Base-by-base conservation (phyloP, 2,113 vertebrate genomes). In the Rhodinocichla rosea region DNA sequence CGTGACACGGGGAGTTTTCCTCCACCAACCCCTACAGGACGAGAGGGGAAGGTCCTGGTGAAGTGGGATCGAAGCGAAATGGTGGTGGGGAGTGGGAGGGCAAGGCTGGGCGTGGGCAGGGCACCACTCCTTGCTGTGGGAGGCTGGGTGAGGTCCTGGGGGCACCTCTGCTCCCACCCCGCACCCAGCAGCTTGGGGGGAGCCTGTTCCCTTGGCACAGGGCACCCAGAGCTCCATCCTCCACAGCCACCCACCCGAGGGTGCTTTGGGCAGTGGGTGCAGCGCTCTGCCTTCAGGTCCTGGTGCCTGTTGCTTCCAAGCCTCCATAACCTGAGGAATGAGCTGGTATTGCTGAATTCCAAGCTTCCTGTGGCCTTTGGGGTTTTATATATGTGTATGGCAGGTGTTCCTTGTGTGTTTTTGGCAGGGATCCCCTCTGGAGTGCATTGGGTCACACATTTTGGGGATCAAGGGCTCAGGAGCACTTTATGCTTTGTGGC, bases 401-500 rank as follows among this genome's bases (percentile, higher is more conserved):
- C 47, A 87, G 56, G 33, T 2, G 1, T 56, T 62, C 28, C 56
- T 63, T 1, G 8, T 23, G 20, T 59, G 21, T 1, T 75, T 67
- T 47, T 45, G 35, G n/a, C 44, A 37, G 27, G 21, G 28, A 16
- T 67, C 9, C 5, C 28, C 47, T 42, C 74, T 42, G 69, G 52
- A 28, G 16, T 67, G 35, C 2, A 0, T 2, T 22, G 68, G 27
- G 44, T 83, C 33, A 50, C 56, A 20, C 0, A 0, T 7, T 47
- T 24, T 49, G 32, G 57, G 83, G 49, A 57, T n/a, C 1, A 1
- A 35, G 21, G 17, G 2, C 20, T 94, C 39, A 27, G 67, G 44
- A 69, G 27, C 18, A 9, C 4, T 59, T 76, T 0, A 4, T 10
- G 63, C 14, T 44, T 93, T 0, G 0, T 47, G 32, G 24, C 3